A percentile compares a stretch with the other conserved stretches of the same genome.
These are phyloP conservation scores for Donacobius atricapilla DNA, from an alignment of 2,113 vertebrate genomes.

Conservation along the genomic window DNA sequence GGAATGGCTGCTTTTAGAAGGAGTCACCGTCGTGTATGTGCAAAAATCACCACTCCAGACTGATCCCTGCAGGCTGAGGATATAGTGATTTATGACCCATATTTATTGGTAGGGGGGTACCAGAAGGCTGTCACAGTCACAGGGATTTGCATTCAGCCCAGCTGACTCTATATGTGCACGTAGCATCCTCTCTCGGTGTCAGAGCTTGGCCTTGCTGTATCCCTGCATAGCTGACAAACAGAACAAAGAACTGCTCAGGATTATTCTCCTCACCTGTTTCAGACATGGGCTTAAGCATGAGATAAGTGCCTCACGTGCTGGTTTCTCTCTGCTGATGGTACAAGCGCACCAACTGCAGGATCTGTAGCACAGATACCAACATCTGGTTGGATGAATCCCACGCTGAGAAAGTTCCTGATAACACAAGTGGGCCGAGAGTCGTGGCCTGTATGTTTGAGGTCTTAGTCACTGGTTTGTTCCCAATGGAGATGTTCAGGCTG, in stretches of 20 bases:
- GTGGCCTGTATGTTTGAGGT: background rate
- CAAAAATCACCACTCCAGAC: background rate
- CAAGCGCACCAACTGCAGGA: background rate
- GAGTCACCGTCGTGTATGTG: background rate
- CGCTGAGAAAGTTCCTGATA: background rate
- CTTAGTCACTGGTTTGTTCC: background rate
- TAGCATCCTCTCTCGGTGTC: background rate
- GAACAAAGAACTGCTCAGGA: background rate
- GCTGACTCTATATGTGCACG: background rate
- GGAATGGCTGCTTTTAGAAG: background rate
- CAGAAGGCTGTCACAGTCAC: background rate
- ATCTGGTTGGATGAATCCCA: background rate
- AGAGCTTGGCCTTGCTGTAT: background rate
- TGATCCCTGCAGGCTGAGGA: background rate
- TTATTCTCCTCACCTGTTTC: background rate
- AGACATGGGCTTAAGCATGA: background rate
- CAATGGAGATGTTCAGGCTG: background rate
- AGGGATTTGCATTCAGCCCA: background rate
- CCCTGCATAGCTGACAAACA: background rate
- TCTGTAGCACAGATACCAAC: background rate
- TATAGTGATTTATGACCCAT: background rate
- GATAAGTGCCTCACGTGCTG: accelerated
- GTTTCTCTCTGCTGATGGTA: background rate
- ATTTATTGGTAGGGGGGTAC: background rate
- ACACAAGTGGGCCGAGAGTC: accelerated